phyloP scores from a whole-genome alignment of 64 coral and sea anemone species.

The Porites lutea region DNA sequence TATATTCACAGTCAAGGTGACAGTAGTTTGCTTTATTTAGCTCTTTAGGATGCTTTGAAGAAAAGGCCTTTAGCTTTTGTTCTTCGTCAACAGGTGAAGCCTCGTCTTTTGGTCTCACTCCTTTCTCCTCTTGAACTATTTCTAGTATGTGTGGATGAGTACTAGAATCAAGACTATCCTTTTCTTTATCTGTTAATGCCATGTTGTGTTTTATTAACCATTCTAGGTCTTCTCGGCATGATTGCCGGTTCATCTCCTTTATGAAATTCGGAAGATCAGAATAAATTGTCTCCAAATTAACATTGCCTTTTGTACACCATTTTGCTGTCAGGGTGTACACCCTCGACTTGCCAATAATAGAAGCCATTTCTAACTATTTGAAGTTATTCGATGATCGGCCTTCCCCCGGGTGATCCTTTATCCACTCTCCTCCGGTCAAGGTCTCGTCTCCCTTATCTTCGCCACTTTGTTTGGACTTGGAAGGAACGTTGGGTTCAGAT shows the following conservation, averaged over 20 bases:
- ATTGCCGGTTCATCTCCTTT: not conserved
- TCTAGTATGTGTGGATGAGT: not conserved
- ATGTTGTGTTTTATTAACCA: not conserved
- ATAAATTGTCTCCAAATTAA: slow-evolving; percentile 19
- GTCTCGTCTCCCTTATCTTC: too few species aligned
- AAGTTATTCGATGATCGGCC: not conserved
- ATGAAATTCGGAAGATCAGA: not conserved
- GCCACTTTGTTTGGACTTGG: too few species aligned
- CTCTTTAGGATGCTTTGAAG: not conserved
- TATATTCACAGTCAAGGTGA: slow-evolving; percentile 19
- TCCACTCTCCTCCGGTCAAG: not conserved
- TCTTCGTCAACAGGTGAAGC: too few species aligned
- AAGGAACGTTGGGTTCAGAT: too few species aligned
- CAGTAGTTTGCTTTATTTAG: not conserved
- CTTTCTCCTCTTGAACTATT: not conserved
- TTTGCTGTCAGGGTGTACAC: not conserved
- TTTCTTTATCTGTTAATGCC: not conserved
- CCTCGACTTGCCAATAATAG: not conserved
- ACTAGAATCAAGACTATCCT: not conserved
- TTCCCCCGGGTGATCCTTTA: not conserved
- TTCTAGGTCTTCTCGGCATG: slow-evolving; percentile 4
- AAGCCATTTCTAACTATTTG: not conserved
- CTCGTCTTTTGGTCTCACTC: not conserved
- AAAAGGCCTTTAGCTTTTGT: not conserved
- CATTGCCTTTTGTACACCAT: not conserved